Evolutionary conservation across 1,140 invertebrate genomes (phyloP).

Genomic region (Spodoptera litura): DNA sequence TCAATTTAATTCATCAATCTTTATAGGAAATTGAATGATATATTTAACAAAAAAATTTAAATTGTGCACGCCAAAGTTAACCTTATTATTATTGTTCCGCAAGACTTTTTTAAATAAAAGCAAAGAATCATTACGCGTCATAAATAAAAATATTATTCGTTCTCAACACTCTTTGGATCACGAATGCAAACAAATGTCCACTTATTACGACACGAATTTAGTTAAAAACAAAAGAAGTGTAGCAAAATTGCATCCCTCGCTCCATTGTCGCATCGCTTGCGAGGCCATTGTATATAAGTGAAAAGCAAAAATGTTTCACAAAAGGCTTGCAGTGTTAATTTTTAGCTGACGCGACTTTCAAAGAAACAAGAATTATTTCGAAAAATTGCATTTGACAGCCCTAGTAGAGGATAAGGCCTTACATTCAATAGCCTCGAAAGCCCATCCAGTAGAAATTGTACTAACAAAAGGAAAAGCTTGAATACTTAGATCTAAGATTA

Average conservation of each 20-base stretch:
- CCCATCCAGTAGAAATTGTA: conserved; percentile 32
- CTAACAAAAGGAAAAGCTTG: conserved; percentile 43
- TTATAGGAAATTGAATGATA: no score
- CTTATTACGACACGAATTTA: conserved; percentile 21
- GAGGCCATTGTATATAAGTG: conserved; percentile 35
- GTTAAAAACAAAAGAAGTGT: conserved; percentile 26
- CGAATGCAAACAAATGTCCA: conserved; percentile 33
- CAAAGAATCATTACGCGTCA: no score
- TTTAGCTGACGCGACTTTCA: conserved; percentile 29
- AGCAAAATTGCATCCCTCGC: conserved; percentile 19
- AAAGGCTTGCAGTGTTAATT: conserved; percentile 31
- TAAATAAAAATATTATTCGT: neutral
- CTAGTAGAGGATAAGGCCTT: conserved; percentile 39
- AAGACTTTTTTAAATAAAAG: no score
- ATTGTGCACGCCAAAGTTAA: no score
- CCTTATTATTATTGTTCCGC: no score
- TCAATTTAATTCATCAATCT: no score
- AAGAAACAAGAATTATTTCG: conserved; percentile 29
- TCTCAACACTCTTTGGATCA: conserved; percentile 10
- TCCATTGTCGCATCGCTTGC: conserved; percentile 31
- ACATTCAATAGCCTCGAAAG: conserved; percentile 42
- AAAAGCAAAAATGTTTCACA: conserved; percentile 39
- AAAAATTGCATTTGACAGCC: conserved; percentile 24
- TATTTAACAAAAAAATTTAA: no score
- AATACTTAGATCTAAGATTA: conserved; percentile 46